A percentile compares a stretch with the other conserved stretches of the same genome.
Conservation (phyloP, 1,140 invertebrate species). For the Watersipora subatra region DNA sequence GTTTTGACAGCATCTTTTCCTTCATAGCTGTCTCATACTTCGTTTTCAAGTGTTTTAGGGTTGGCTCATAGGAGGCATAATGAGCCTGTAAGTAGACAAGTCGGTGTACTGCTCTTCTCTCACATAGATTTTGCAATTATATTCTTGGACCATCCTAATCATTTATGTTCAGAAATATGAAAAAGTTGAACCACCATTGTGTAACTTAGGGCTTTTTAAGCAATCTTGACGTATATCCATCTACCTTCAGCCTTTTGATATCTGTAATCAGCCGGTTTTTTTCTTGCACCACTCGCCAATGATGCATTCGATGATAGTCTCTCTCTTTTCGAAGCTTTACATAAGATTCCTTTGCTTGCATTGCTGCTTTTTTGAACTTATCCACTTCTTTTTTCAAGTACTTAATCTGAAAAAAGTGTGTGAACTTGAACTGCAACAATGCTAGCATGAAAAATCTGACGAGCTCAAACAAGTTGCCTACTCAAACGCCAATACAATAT, state of each 20-base stretch:
- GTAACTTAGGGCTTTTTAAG: too few relatives aligned
- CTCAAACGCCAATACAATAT: too few relatives aligned
- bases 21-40: slow-evolving; percentile 39
- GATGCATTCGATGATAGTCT: slow-evolving; percentile 41
- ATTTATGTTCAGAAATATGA: background rate
- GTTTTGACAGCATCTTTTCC: slow-evolving; percentile 37
- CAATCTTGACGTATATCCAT: too few relatives aligned
- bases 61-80: slow-evolving; percentile 34
- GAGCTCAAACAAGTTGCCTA: too few relatives aligned
- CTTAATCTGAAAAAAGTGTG: slow-evolving; percentile 25
- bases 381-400: slow-evolving; percentile 30
- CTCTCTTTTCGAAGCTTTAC: slow-evolving; percentile 39
- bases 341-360: slow-evolving; percentile 39
- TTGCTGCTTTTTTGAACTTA: slow-evolving; percentile 33
- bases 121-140: slow-evolving; percentile 1
- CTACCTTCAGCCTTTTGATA: slow-evolving; percentile 26
- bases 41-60: slow-evolving; percentile 28
- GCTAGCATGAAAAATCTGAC: too few relatives aligned
- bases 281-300: slow-evolving; percentile 39
- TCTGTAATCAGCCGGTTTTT: slow-evolving; percentile 39
- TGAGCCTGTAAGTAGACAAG: slow-evolving; percentile 35
- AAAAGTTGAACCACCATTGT: too few relatives aligned
- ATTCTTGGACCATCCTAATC: background rate
- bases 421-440: too few relatives aligned
- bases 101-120: slow-evolving; percentile 12